Percentiles rank a stretch among this genome's conserved stretches.
phyloP scores from a whole-genome alignment of 2,113 vertebrate genomes.

The Cairina moschata region DNA sequence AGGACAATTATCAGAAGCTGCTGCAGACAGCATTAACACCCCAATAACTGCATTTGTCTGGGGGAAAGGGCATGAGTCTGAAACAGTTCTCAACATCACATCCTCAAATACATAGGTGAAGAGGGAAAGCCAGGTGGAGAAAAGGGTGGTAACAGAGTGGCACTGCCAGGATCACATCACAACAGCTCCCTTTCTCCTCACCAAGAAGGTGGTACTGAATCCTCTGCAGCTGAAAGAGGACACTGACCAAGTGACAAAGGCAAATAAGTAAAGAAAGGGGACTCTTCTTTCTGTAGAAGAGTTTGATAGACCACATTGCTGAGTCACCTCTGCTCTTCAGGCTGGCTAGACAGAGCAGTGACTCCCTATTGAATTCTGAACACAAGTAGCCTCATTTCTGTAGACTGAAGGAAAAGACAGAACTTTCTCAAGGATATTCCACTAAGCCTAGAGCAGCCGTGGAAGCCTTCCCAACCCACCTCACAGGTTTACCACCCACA shows the following conservation, averaged over 20 bases:
- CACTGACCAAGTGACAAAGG: not conserved
- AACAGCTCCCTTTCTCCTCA: not conserved
- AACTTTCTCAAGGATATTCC: not conserved
- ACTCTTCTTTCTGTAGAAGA: not conserved
- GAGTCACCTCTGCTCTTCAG: not conserved
- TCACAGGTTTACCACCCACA: not conserved
- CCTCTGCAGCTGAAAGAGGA: not conserved
- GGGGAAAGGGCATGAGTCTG: not conserved
- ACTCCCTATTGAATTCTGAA: not conserved
- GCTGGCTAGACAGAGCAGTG: not conserved
- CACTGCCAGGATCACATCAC: not conserved
- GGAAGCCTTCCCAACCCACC: not conserved
- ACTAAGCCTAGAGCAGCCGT: not conserved
- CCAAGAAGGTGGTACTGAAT: not conserved
- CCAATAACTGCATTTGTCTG: not conserved
- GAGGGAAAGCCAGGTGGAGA: not conserved
- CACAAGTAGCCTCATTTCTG: not conserved
- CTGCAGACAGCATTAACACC: not conserved
- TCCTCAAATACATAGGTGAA: not conserved
- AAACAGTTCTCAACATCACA: not conserved
- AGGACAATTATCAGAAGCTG: not conserved
- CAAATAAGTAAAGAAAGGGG: not conserved
- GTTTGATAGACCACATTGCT: accelerated
- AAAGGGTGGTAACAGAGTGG: not conserved
- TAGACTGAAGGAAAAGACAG: not conserved